phyloP scores from a whole-genome alignment of 2,797 vertebrate species.

The Parauchenoglanis ngamensis region DNA sequence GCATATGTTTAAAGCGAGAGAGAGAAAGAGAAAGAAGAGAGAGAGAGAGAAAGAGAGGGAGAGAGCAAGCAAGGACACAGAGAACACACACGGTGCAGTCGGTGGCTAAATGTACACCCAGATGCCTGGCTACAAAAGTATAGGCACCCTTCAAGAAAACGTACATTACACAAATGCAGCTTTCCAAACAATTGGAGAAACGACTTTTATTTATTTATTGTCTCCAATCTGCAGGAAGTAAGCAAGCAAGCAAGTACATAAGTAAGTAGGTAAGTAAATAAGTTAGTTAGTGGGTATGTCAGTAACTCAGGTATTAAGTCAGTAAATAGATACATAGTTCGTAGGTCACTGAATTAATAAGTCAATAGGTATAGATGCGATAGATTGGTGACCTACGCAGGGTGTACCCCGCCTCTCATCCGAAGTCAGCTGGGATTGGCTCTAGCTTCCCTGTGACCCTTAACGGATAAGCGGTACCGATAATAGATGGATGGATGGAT shows the following conservation, averaged over 20 bases:
- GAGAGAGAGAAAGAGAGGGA: not conserved
- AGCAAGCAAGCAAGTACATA: not conserved
- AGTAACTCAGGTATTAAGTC: not conserved
- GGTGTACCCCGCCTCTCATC: too few relatives aligned
- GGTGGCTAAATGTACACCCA: not conserved
- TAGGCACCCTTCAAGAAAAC: not conserved
- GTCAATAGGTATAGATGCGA: too few relatives aligned
- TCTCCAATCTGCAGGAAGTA: not conserved
- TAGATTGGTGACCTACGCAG: too few relatives aligned
- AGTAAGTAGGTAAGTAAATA: not conserved
- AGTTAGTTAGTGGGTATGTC: not conserved
- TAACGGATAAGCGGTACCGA: too few relatives aligned
- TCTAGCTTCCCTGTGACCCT: too few relatives aligned
- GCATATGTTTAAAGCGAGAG: not conserved
- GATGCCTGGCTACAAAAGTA: not conserved
- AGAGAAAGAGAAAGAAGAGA: not conserved
- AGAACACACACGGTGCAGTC: constrained; percentile 5
- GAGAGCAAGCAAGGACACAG: not conserved
- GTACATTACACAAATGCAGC: not conserved
- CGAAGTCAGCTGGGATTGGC: too few relatives aligned
- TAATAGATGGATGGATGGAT: too few relatives aligned
- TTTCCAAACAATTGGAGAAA: not conserved
- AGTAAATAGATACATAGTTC: not conserved
- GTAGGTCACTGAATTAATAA: not conserved
- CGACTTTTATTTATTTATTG: not conserved